Base-by-base conservation (phyloP, 2,797 vertebrate species). In the Poecilia velifera region DNA sequence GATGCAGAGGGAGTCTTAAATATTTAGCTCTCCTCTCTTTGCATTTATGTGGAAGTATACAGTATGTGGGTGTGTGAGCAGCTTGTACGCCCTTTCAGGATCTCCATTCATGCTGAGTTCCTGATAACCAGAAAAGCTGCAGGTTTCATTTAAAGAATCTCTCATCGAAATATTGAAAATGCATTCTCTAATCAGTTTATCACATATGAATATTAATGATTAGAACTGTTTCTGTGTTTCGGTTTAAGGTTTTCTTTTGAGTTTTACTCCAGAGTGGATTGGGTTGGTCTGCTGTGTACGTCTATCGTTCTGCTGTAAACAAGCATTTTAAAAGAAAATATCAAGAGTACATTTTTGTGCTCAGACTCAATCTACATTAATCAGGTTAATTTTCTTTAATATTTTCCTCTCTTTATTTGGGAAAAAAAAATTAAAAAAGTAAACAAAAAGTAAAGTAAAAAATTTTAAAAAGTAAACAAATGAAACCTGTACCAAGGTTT, bases 21-120 rank as follows among this genome's bases (percentile, higher is more conserved):
- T 74, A 81, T 83, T 89, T 86, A 90, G 82, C 86, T 91, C 84
- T 73, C 81, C 20, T 80, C n/a, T 25, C 76, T 81, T 66, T 76
- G 82, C 81, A 71, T 77, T 82, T 20, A 20, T 31, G 59, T 83
- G 71, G 46, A 62, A 82, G 55, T 5, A 36, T 64, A 41, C 47
- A 13, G 25, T n/a, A 57, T n/a, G 25, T 59, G 70, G 45, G 79
- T 81, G 70, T 80, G 84, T 82, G 82, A 22, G 62, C 53, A 49
- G 78, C 80, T 90, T 74, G 78, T 81, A 89, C 10, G 93, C 92
- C 81, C 77, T 89, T 85, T 74, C 87, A 83, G 83, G 73, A 81
- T 87, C 83, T 72, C 77, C 79, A 78, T 83, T 88, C 72, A 82
- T 82, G 25, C 6, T 85, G 74, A 81, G 74, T 31, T 31, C 31